A percentile compares a stretch with the other conserved stretches of the same genome.
Evolutionary conservation across 2,113 vertebrate genomes (phyloP).

Genomic region (Sula dactylatra): DNA sequence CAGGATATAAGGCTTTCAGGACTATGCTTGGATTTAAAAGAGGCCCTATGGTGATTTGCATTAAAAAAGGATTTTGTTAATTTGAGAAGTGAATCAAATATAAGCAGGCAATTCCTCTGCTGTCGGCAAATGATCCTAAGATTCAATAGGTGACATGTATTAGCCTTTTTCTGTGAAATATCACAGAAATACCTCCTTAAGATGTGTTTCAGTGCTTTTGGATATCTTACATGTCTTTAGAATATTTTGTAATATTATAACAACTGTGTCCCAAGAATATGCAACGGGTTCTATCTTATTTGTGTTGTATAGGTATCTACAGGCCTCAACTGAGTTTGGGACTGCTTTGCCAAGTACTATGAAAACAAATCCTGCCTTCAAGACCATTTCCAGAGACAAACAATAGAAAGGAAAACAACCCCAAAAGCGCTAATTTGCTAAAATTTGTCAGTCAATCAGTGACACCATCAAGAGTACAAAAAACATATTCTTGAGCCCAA

Average conservation of each 20-base stretch:
- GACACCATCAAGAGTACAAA: background rate
- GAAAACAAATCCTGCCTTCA: background rate
- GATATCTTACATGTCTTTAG: background rate
- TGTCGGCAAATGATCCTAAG: background rate
- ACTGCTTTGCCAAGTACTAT: background rate
- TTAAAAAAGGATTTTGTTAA: background rate
- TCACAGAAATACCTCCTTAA: background rate
- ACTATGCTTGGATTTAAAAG: background rate
- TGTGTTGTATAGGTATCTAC: background rate
- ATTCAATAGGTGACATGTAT: background rate
- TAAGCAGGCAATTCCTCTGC: background rate
- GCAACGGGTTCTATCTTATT: background rate
- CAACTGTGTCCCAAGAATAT: background rate
- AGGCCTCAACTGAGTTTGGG: background rate
- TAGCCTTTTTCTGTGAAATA: background rate
- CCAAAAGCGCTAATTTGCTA: background rate
- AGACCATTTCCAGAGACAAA: background rate
- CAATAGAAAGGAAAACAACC: background rate
- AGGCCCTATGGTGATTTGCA: background rate
- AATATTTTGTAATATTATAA: background rate
- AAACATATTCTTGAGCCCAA: background rate
- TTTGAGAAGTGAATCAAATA: background rate
- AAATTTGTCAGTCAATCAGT: background rate
- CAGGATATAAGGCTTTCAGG: background rate
- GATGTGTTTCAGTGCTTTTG: background rate